Base-by-base conservation (phyloP, 2,797 vertebrate species). In the Argya squamiceps region DNA sequence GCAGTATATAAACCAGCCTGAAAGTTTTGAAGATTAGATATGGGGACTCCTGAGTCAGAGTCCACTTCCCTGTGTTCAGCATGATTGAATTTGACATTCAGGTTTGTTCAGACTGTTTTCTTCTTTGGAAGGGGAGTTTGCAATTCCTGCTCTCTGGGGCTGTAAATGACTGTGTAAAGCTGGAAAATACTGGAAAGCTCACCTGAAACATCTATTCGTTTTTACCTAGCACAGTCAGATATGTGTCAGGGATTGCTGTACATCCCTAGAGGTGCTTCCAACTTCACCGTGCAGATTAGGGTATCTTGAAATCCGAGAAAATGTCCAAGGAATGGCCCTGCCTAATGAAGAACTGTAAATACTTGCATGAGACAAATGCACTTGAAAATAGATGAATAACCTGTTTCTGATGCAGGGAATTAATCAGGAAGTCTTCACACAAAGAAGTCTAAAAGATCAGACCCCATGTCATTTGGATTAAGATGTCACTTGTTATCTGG, bases 21-120 rank as follows among this genome's bases (percentile, higher is more conserved):
- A 63, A 90, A 65, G 21, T 44, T 84, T 49, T 84, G 67, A 91
- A 88, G 65, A 55, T 77, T 44, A 65, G 60, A 34, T 71, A 59
- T 9, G 23, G 18, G 60, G 37, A 68, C 36, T 83, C 23, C 43
- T 71, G 65, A 93, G 27, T 36, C 41, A 64, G 22, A 55, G 49
- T 76, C 64, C 26, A 67, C 16, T 80, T 89, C 30, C 26, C 7
- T 26, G 6, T 6, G 23, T 69, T 84, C 36, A 12, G 37, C 10
- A 12, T 65, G 39, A 30, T 32, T 74, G 60, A 88, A 63, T 75
- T 74, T 22, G 12, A 55, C 50, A 47, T 43, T 82, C 20, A 46
- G 18, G 16, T 82, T 92, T 89, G 21, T 79, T 93, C 56, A 65
- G 17, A 53, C 20, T 37, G 3, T 64, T 88, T 30, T 74, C 13